These are phyloP conservation scores for Diadromus collaris DNA, from an alignment of 2,888 invertebrate genomes.

Conservation along the genomic window DNA sequence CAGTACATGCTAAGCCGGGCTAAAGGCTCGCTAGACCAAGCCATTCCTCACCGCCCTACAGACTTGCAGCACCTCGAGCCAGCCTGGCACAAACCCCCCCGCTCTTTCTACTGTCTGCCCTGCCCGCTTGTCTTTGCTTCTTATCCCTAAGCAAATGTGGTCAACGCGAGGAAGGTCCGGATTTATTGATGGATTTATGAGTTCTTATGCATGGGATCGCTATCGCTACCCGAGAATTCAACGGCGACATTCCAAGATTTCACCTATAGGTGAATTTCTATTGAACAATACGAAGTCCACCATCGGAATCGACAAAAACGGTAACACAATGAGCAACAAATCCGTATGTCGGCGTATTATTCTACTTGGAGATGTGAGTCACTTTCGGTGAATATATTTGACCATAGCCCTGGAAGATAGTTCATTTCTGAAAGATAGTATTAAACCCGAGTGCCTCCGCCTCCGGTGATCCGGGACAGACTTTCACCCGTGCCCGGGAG, in stretches of 20 bases:
- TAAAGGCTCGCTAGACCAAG: slow-evolving; percentile 79
- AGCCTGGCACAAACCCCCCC: slow-evolving; percentile 55
- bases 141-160: slow-evolving; percentile 78
- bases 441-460: slow-evolving; percentile 74
- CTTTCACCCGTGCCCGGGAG: slow-evolving; percentile 70
- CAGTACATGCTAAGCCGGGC: slow-evolving; percentile 79
- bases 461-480: slow-evolving; percentile 75
- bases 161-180: slow-evolving; percentile 72
- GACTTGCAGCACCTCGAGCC: slow-evolving; percentile 69
- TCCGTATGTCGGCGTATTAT: not conserved
- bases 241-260: slow-evolving; percentile 1
- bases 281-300: not conserved
- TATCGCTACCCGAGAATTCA: not conserved
- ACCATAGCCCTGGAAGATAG: slow-evolving; percentile 73
- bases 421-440: slow-evolving; percentile 78
- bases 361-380: slow-evolving; percentile 64
- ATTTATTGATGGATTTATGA: slow-evolving; percentile 79
- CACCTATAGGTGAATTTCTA: not conserved
- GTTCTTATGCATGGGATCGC: slow-evolving; percentile 48
- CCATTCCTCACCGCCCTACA: slow-evolving; percentile 78
- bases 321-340: not conserved
- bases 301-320: not conserved
- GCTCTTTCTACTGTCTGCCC: slow-evolving; percentile 57
- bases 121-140: slow-evolving; percentile 77
- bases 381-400: slow-evolving; percentile 77